Base-by-base conservation (phyloP, 2,797 vertebrate genomes). In the Chrysocyon brachyurus region DNA sequence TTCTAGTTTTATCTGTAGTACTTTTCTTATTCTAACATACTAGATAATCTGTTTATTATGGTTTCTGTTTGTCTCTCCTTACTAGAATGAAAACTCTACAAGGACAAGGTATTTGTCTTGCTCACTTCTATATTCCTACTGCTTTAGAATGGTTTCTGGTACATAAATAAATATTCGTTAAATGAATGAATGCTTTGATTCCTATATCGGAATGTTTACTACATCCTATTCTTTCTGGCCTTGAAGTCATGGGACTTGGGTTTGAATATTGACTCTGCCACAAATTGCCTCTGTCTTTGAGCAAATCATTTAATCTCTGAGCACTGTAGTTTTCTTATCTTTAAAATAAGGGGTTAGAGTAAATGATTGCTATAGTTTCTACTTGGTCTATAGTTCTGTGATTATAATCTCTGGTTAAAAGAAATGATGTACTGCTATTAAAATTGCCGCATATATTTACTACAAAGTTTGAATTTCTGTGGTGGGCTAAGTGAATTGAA, bases 321-420 rank as follows among this genome's bases (percentile, higher is more conserved):
- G 92, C 66, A 95, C 88, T 19, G 1, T 89, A 75, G 94, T 97
- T 96, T 91, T 96, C 95, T 97, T 97, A 95, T 97, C 92, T 97
- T 94, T 97, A 97, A 97, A 97, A 97, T 97, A 95, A 97, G 90
- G 68, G 96, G 92, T 98, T 98, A 91, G 90, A 86, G 88, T 97
- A 95, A 94, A 96, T 97, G 95, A 97, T 96, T 95, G 72, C 87
- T 85, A 52, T 94, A 90, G 46, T 98, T 97, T 33, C 73, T 96
- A 75, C 81, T 91, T 88, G 66, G 49, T 96, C 78, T 97, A 0
- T 94, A 95, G 95, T 95, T 97, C 88, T 92, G 46, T 97, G 96
- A 97, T 97, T 96, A 92, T 92, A 98, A 98, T 96, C 86, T 83
- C 63, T 94, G 87, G 73, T 96, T 95, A 87, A 94, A 96, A 94